Base-by-base conservation (phyloP, 2,888 invertebrate genomes). In the Ditylenchus weischeri region DNA sequence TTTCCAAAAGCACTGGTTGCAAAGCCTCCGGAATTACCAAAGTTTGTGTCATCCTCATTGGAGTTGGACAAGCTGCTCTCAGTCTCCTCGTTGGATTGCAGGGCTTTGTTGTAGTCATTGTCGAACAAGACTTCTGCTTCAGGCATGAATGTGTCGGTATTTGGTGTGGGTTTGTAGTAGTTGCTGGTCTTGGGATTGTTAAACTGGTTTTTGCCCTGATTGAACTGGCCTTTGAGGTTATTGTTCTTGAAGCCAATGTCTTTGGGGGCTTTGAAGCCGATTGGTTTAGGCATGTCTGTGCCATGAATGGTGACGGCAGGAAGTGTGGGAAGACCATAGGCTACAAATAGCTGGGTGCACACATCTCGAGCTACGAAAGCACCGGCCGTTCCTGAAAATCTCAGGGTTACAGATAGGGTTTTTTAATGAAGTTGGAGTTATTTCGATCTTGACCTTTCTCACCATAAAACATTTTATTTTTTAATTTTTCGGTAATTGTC, bases 261-360 rank as follows among this genome's bases (percentile, higher is more conserved):
- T 43, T 43, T 43, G 43, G 43, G 43, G 5, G 43, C 43, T 43
- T 13, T 43, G 43, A 43, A 43, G 43, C 43, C 43, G 8, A 43
- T 43, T 8, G 43, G 43, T 43, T 43, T 10, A 15, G 43, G 43
- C 13, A 43, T 43, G 8, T 43, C 43, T 43, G 11, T 6, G 43
- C 43, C 43, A 38, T 15, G 15, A 10, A 43, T 43, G 43, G 3
- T 43, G 43, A 43, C 43, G 3, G 43, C 43, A 43, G 43, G 3
- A 13, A 43, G 43, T 13, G 11, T 36, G 11, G 59, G 38, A 36
- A 35, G 59, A 19, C 35, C 19, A 38, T 59, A 59, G n/a, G 23
- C 36, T 11, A 36, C 59, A 29, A 59, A 59, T 7, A 59, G 59
- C 59, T 59, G 59, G 13, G 59, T 59, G 59, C 59, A 59, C 38